These are phyloP conservation scores for Euproctis similis DNA, from an alignment of 2,888 invertebrate genomes.

Conservation along the genomic window DNA sequence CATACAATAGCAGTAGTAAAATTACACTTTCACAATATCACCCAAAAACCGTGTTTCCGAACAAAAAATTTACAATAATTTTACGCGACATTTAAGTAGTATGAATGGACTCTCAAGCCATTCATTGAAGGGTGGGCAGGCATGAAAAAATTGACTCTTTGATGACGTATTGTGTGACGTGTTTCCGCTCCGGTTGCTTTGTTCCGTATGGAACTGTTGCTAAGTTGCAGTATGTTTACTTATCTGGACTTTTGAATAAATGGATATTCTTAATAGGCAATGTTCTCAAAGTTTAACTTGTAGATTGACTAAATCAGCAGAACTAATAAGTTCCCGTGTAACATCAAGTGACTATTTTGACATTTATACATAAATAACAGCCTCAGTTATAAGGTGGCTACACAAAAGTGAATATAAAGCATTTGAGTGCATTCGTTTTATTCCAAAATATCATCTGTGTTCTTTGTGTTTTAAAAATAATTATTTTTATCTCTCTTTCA, in stretches of 20 bases:
- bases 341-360: too few species aligned
- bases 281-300: too few species aligned
- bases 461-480: too few species aligned
- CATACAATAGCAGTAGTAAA: constrained; percentile 13
- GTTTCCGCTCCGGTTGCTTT: constrained; percentile 36
- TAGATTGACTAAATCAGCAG: too few species aligned
- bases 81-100: constrained; percentile 36
- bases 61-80: constrained; percentile 25
- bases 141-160: constrained; percentile 25
- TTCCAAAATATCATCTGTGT: too few species aligned
- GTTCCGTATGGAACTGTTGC: constrained; percentile 18
- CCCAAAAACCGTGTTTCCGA: constrained; percentile 12
- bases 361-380: too few species aligned
- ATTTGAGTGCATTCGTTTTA: too few species aligned
- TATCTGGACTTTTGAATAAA: constrained; percentile 3
- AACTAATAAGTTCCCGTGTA: too few species aligned
- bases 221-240: constrained; percentile 6
- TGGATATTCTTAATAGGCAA: not conserved
- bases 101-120: constrained; percentile 30
- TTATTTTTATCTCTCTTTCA: too few species aligned
- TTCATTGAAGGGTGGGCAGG: constrained; percentile 24
- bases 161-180: constrained; percentile 24
- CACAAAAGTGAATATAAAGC: too few species aligned
- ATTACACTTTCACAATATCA: constrained; percentile 18
- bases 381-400: too few species aligned